Base-by-base conservation (phyloP, 2,113 vertebrate genomes). In the Rhabdomys dilectus region DNA sequence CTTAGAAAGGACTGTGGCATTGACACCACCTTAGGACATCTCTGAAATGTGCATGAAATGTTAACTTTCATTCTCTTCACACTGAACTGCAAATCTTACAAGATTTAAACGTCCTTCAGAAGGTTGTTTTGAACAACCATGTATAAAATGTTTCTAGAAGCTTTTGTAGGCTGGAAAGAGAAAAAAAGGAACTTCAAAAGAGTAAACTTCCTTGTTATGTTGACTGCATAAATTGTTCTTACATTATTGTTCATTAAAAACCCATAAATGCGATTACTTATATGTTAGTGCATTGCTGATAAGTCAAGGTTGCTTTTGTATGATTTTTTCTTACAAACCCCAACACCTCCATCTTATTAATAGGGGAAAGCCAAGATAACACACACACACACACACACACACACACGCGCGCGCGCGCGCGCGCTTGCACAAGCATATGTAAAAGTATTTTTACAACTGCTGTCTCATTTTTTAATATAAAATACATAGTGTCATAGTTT, bases 21-120 rank as follows among this genome's bases (percentile, higher is more conserved):
- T 51, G 26, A 51, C 1, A 29, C 9, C 3, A 31, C 36, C 36
- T 42, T 31, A 10, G 1, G 58, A 53, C 4, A 85, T 39, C 22
- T 64, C 70, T 77, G 11, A 88, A 60, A 75, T 80, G 64, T 89
- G 87, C 31, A 26, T 76, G 11, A 88, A 53, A 76, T 80, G 64
- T 90, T 92, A 34, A 26, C 78, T 58, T 88, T 34, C 80, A 42
- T 19, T 51, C 11, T 92, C 53, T 58, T 88, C 15, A 51, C 45
- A 62, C 51, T 62, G 89, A 29, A 16, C 39, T 17, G 45, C 22
- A 91, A 36, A 19, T 45, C 88, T 73, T 73, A 85, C 0, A 89
- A 45, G 12, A 48, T 77, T 92, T 91, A 60, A 48, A 85, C 68
- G 70, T 42, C 89, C 91, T 93, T 91, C 64, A 56, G n/a, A 96